Base-by-base conservation (phyloP, 1,140 invertebrate genomes). In the Drosophila sp. region DNA sequence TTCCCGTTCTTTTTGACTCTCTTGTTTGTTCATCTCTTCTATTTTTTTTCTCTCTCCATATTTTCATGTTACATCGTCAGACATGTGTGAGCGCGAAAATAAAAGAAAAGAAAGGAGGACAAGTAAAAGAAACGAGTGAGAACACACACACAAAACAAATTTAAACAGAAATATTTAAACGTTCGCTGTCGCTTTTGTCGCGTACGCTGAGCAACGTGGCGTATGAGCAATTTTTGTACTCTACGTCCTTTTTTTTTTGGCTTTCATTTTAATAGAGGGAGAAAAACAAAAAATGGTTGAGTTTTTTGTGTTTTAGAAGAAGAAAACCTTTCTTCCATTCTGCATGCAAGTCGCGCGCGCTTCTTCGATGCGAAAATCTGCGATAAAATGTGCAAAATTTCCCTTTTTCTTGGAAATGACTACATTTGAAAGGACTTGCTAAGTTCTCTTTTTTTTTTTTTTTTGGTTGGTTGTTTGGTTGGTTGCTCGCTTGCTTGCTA, bases 361-460 rank as follows among this genome's bases (percentile, higher is more conserved):
- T 69, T 82, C 65, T 82, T 86, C 76, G 83, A 73, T 87, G 82
- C 72, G 66, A 76, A 79, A 87, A 82, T 83, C 82, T 82, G 71
- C 79, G 66, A 86, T 82, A 81, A 86, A 82, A 79, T 79, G 71
- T 56, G 62, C 27, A 66, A 81, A 60, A 50, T 66, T 72, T 50
- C 63, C 38, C 40, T 32, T 58, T 27, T 41, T n/a, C 47, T 62
- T 47, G 54, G 47, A 50, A 58, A 80, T 82, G 64, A 72, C 70
- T 68, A 68, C 66, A 77, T 72, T 62, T 57, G 58, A 61, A 65
- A 68, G 68, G 71, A 77, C 75, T 72, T 67, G 44, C 2, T 50
- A 10, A 4, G 44, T 25, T 17, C 61, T 33, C 64, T 40, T 54
- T 60, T 33, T 38, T 60, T 50, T 50, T 38, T 68, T 60, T 44